Evolutionary conservation across 2,113 vertebrate species (phyloP).

Genomic region (Arothron firmamentum): DNA sequence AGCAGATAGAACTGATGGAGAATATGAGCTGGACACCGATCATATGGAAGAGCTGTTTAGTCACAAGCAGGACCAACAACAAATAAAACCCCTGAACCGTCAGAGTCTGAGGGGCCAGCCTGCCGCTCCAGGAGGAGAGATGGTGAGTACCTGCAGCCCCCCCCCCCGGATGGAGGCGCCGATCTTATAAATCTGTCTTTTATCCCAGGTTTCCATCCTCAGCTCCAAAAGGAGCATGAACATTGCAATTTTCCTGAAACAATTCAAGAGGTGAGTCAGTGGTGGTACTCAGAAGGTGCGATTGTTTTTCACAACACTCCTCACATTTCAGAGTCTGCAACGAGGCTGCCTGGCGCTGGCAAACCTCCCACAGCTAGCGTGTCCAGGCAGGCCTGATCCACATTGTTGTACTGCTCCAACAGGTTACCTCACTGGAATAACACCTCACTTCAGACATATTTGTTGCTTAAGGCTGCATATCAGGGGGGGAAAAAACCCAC

Average conservation of each 20-base stretch:
- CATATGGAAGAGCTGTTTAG: conserved; percentile 82
- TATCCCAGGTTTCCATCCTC: conserved; percentile 73
- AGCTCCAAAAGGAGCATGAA: conserved; percentile 80
- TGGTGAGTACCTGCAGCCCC: conserved; percentile 56
- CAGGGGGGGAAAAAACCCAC: too few species aligned
- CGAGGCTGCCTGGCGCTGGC: conserved; percentile 3
- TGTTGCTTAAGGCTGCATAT: conserved; percentile 20
- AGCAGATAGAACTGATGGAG: conserved; percentile 46
- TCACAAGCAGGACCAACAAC: conserved; percentile 51
- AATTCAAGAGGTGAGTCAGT: conserved; percentile 78
- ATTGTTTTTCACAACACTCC: conserved; percentile 15
- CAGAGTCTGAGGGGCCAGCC: conserved; percentile 51
- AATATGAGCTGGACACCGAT: conserved; percentile 74
- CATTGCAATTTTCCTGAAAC: conserved; percentile 82
- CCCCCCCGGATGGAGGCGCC: background rate
- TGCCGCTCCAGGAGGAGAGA: conserved; percentile 38
- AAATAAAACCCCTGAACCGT: conserved; percentile 39
- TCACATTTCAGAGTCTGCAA: conserved; percentile 1
- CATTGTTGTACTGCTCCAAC: conserved; percentile 28
- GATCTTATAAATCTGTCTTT: background rate
- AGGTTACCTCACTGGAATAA: conserved; percentile 16
- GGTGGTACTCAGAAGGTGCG: conserved; percentile 13
- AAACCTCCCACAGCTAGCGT: conserved; percentile 10
- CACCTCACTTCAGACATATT: background rate
- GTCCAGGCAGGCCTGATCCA: conserved; percentile 41